These are phyloP conservation scores for Coluber constrictor DNA, from an alignment of 2,797 vertebrate genomes.

Conservation along the genomic window DNA sequence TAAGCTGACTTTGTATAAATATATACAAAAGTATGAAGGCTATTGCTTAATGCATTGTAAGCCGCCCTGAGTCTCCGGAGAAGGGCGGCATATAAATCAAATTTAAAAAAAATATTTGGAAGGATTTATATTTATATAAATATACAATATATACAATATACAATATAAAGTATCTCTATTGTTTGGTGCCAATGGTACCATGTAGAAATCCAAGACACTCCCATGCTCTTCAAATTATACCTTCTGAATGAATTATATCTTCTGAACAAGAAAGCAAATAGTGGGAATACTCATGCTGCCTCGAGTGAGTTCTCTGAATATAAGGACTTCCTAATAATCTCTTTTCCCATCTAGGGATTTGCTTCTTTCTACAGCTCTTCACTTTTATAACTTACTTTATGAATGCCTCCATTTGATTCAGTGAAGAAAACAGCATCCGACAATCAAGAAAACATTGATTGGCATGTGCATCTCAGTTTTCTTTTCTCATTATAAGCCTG, in stretches of 20 bases:
- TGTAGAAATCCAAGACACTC: not conserved
- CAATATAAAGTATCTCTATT: not conserved
- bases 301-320: not conserved
- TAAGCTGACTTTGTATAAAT: too few species aligned
- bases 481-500: not conserved
- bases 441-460: conserved; percentile 4
- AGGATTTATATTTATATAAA: too few species aligned
- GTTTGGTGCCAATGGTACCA: not conserved
- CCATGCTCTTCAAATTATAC: conserved; percentile 2
- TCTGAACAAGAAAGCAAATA: not conserved
- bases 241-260: not conserved
- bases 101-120: too few species aligned
- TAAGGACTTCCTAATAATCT: not conserved
- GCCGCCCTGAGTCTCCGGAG: too few species aligned
- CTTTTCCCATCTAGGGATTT: not conserved
- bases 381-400: not conserved
- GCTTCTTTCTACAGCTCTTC: not conserved
- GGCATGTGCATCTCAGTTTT: not conserved
- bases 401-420: conserved; percentile 3
- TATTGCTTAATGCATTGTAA: too few species aligned
- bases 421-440: not conserved
- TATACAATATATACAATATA: too few species aligned
- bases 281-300: conserved; percentile 9
- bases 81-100: too few species aligned
- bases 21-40: too few species aligned